Percentiles rank a stretch among this genome's conserved stretches.
These are phyloP conservation scores for Cheilosia vulpina DNA, from an alignment of 2,888 invertebrate genomes.

Conservation along the genomic window DNA sequence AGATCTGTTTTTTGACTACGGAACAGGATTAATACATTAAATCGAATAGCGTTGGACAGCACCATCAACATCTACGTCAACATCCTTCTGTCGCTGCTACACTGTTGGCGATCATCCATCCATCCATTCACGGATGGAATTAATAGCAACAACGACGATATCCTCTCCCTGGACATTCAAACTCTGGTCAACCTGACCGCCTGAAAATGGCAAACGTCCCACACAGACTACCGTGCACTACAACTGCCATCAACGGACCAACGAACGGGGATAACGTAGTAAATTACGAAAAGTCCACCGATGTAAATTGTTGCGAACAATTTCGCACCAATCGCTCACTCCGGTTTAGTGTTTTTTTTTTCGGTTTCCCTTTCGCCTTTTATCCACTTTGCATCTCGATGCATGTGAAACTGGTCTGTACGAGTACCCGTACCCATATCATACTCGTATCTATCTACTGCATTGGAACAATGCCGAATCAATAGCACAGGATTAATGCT, in stretches of 20 bases:
- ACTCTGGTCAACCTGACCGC: conserved; percentile 14
- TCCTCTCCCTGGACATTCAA: conserved; percentile 15
- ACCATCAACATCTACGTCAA: conserved; percentile 28
- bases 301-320: conserved; percentile 52
- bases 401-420: background rate
- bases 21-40: conserved; percentile 33
- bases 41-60: conserved; percentile 24
- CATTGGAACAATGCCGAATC: conserved; percentile 8
- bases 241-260: background rate
- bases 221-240: background rate
- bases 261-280: conserved; percentile 24
- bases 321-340: conserved; percentile 33
- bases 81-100: background rate
- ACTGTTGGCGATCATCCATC: conserved; percentile 38
- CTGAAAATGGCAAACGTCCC: conserved; percentile 20
- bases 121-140: conserved; percentile 36
- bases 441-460: background rate
- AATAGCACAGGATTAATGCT: conserved; percentile 26
- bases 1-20: conserved; percentile 1
- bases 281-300: conserved; percentile 46
- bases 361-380: background rate
- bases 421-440: no score
- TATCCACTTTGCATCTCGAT: conserved; percentile 31
- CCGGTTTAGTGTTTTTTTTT: background rate
- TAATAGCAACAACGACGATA: conserved; percentile 32